phyloP scores from a whole-genome alignment of 1,140 invertebrate genomes.

The Brachionus angularis region DNA sequence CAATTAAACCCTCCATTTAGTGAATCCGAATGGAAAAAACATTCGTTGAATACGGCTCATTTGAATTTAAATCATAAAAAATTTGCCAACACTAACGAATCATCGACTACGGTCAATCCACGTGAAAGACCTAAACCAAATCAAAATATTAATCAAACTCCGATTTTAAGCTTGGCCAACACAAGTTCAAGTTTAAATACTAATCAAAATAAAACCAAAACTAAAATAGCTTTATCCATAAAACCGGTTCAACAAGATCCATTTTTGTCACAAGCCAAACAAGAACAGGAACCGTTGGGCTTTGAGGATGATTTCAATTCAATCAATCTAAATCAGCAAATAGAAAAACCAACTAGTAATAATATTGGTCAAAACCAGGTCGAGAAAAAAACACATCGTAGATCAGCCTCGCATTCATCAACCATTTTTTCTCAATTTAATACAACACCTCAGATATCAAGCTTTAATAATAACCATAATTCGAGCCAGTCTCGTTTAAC shows the following conservation, averaged over 20 bases:
- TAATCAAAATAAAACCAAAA: conserved; percentile 13
- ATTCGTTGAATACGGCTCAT: too few relatives aligned
- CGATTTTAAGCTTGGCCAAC: too few relatives aligned
- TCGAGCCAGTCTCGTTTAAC: not conserved
- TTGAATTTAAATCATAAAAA: not conserved
- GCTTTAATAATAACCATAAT: too few relatives aligned
- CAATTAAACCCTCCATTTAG: not conserved
- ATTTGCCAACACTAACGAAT: conserved; percentile 3
- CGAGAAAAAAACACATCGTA: conserved; percentile 24
- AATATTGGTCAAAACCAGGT: not conserved
- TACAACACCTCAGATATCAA: not conserved
- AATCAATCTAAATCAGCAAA: not conserved
- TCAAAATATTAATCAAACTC: conserved; percentile 12
- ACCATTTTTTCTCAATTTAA: not conserved
- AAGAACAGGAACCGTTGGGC: conserved; percentile 9
- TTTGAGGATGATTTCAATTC: conserved; percentile 38
- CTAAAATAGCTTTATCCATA: not conserved
- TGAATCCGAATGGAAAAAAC: conserved; percentile 29
- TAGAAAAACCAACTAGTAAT: not conserved
- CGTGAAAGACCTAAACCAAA: conserved; percentile 32
- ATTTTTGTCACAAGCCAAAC: not conserved
- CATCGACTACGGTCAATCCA: conserved; percentile 37
- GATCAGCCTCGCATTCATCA: conserved; percentile 40
- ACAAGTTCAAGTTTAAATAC: too few relatives aligned
- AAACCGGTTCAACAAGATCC: not conserved